Evolutionary conservation across 2,797 vertebrate species (phyloP), one percentile per base, ranked within the genome.

Genomic region (Anabas testudineus): DNA sequence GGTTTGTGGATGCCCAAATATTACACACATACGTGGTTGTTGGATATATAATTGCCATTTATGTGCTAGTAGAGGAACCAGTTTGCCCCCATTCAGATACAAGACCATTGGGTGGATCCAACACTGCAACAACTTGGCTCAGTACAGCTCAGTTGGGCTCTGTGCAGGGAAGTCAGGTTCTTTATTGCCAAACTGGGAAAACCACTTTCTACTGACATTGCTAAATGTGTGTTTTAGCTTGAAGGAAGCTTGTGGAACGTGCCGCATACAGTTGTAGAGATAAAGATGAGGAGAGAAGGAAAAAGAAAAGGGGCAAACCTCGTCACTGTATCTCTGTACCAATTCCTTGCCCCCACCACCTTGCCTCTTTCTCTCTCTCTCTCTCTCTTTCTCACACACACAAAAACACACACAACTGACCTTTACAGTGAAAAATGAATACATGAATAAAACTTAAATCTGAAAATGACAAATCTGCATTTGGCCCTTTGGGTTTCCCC

Each of bases 381-480:
- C 10, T 3, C 54, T 12, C 59, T n/a, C n/a, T n/a, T n/a, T 15
- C 18, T 39, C 45, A 10, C 55, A 5, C 24, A 3, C 16, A 24
- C 19, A 48, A 67, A 58, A 63, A 63, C 65, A 67, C 67, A 62
- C 53, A 60, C 4, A 1, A 19, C 52, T 88, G 90, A 92, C 88
- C 90, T 91, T 93, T 91, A 85, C 80, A 87, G 75, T 79, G 73
- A 83, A 79, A 88, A 85, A 90, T 86, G 85, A 92, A 90, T 89
- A 84, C 78, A 91, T 92, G 90, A 87, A 91, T 90, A 89, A 85
- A 87, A 87, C 65, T 78, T 70, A 88, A 90, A 85, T 84, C 81
- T 81, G 84, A 67, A 92, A 90, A 91, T 91, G 88, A 91, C 87
- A 91, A 89, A 92, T 90, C 85, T 90, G 82, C 88, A 91, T 91